Conservation (phyloP, 2,113 vertebrate genomes). For the Ptilorrhoa leucosticta region DNA sequence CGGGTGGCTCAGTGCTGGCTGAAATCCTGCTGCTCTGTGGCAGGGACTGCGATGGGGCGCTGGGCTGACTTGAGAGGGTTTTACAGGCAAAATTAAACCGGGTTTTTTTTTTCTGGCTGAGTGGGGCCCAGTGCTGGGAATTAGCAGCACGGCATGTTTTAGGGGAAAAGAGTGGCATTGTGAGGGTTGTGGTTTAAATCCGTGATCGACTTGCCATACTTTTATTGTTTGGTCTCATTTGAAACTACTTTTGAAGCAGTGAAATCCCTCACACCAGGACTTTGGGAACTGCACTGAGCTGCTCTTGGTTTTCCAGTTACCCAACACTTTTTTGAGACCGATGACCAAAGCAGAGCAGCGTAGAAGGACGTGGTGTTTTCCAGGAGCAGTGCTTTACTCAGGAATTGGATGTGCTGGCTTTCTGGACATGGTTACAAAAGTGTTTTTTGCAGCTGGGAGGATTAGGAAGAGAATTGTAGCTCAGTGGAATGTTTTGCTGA, state of each 20-base stretch:
- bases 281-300: background rate
- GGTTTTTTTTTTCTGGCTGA: accelerated
- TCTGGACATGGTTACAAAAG: background rate
- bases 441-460: background rate
- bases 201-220: accelerated
- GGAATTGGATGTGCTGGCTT: background rate
- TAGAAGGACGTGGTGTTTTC: background rate
- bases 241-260: accelerated
- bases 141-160: accelerated
- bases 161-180: accelerated
- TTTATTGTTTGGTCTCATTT: background rate
- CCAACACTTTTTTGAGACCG: background rate
- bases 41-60: background rate
- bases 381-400: background rate
- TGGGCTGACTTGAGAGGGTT: background rate
- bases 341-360: accelerated
- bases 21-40: background rate
- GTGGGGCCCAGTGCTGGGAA: background rate
- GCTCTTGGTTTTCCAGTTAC: background rate
- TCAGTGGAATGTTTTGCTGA: background rate
- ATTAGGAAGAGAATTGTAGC: background rate
- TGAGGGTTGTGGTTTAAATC: background rate
- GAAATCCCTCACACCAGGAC: accelerated
- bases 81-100: background rate
- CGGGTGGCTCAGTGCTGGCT: accelerated